Base-by-base conservation (phyloP, 2,113 vertebrate species). In the Ptyas mucosa region DNA sequence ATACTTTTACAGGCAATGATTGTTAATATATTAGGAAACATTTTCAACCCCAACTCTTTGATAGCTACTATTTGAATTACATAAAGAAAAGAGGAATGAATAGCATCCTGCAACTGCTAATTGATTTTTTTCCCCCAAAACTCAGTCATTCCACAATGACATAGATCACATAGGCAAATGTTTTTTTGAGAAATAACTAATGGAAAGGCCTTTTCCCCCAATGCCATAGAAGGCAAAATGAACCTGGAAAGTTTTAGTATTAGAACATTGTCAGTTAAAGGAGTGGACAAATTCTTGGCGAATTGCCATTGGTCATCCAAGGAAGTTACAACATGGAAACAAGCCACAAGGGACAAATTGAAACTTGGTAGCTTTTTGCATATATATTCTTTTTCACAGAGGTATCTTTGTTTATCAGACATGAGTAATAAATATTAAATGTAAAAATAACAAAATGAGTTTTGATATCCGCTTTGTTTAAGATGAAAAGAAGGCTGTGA, bases 1-100 rank as follows among this genome's bases (percentile, higher is more conserved):
- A 97, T 96, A 97, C 96, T 94, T 96, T 97, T 96, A 97, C 96
- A 97, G 96, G 96, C 94, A 95, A 91, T 94, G 93, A 1, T 1
- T 21, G 85, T 93, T 88, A 91, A 91, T 95, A 95, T 94, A 91
- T 95, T 94, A 0, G 0, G 93, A 58, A 92, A 91, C 95, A 52
- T 94, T 96, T 93, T 96, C 93, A 93, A 81, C 91, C 87, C 0
- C 95, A 95, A 96, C 94, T 91, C 94, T 92, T 95, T 95, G 92
- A 93, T 94, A 93, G 95, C 94, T 95, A 88, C 94, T 91, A 94
- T 92, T 95, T 93, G 94, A 95, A 94, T 95, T 93, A 93, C 3
- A 93, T 4, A 0, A 95, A 96, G 96, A 95, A 91, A 96, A 57
- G 58, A 52, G 3, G 0, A 95, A 96, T 96, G 94, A 92, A 43